These are phyloP conservation scores for Luidia sarsii DNA, from an alignment of 53 echinoderm and acorn worm genomes.

Conservation along the genomic window DNA sequence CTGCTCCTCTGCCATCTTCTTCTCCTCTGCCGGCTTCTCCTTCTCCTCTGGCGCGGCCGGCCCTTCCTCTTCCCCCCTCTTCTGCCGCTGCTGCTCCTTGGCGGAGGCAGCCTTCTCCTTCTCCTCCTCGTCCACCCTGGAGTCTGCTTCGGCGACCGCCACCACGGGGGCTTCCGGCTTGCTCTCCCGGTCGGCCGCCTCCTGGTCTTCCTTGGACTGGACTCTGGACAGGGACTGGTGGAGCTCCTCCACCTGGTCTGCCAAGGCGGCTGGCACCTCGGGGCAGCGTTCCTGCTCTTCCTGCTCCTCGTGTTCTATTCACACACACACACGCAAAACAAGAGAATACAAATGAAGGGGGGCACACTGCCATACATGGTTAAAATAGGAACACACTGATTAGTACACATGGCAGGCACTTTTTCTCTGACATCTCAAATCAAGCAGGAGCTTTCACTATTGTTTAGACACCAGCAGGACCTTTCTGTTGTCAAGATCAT, in stretches of 20 bases:
- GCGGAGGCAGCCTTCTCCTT: too few species aligned
- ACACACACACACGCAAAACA: not conserved
- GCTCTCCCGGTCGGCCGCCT: not conserved
- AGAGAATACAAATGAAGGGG: too few species aligned
- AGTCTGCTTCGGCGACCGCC: slow-evolving; percentile 3
- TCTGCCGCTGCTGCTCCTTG: not conserved
- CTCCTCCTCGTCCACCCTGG: slow-evolving; percentile 17
- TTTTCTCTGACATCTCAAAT: too few species aligned
- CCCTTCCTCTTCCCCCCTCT: not conserved
- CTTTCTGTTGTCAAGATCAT: too few species aligned
- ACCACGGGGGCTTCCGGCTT: not conserved
- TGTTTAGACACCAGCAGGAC: too few species aligned
- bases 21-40: not conserved
- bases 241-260: slow-evolving; percentile 77
- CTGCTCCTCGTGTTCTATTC: slow-evolving; percentile 30
- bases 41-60: not conserved
- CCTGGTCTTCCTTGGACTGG: slow-evolving; percentile 56
- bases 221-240: slow-evolving; percentile 59
- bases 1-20: not conserved
- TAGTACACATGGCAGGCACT: too few species aligned
- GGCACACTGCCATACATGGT: too few species aligned
- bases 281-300: not conserved
- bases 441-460: too few species aligned
- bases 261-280: slow-evolving; percentile 58
- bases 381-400: not conserved